Percentiles rank a stretch among this genome's conserved stretches.
phyloP scores from a whole-genome alignment of 2,113 vertebrate species.

The Fulica atra region DNA sequence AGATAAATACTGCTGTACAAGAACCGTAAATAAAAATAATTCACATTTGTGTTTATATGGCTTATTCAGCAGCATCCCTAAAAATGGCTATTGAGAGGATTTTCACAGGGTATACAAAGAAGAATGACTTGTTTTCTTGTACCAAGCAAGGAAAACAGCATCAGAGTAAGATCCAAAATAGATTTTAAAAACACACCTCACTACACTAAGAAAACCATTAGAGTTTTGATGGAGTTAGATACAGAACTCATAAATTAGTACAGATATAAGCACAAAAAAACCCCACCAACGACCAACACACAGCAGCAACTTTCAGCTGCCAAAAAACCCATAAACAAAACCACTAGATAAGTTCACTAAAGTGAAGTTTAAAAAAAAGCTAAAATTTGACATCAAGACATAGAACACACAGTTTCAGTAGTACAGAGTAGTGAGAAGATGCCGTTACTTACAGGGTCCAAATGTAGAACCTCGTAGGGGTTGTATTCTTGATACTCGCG shows the following conservation, averaged over 20 bases:
- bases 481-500: conserved; percentile 98
- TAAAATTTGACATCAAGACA: neutral
- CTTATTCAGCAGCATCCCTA: neutral
- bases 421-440: neutral
- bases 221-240: neutral
- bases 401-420: neutral
- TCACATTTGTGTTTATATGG: neutral
- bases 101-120: neutral
- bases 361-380: neutral
- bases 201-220: neutral
- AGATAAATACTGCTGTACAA: neutral
- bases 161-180: neutral
- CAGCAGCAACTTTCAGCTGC: neutral
- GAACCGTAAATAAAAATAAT: neutral
- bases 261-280: neutral
- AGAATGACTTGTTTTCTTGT: neutral
- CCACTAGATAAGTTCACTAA: neutral
- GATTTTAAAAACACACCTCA: neutral
- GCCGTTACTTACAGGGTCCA: conserved; percentile 90
- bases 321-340: neutral
- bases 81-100: neutral
- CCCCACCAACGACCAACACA: neutral
- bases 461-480: conserved; percentile 93
- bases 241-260: neutral
- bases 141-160: neutral